Evolutionary conservation across 2,888 invertebrate species (phyloP).

Genomic region (Colostygia pectinataria): DNA sequence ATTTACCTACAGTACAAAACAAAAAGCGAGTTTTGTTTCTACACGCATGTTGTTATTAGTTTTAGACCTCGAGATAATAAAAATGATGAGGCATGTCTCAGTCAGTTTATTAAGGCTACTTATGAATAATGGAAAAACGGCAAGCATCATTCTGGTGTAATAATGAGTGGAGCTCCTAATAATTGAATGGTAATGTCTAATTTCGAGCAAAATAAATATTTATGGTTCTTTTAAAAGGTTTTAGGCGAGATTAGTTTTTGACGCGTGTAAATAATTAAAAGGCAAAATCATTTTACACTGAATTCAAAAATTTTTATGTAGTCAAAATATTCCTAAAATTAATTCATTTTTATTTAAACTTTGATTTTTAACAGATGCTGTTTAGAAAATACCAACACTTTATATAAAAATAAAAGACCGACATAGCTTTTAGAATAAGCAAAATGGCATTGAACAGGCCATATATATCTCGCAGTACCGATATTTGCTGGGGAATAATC

Average conservation of each 20-base stretch:
- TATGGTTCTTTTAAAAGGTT: slow-evolving; percentile 17
- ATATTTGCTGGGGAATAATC: too few species aligned
- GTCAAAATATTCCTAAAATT: too few species aligned
- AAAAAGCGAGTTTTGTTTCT: slow-evolving; percentile 7
- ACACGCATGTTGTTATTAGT: slow-evolving; percentile 1
- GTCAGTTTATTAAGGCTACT: slow-evolving; percentile 33
- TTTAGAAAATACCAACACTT: too few species aligned
- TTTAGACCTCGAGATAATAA: slow-evolving; percentile 24
- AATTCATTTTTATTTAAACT: too few species aligned
- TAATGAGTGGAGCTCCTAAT: slow-evolving; percentile 26
- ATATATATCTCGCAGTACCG: too few species aligned
- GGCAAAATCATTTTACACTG: neutral
- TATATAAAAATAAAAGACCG: too few species aligned
- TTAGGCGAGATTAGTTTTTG: slow-evolving; percentile 3
- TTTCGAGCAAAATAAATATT: slow-evolving; percentile 26
- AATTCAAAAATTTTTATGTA: too few species aligned
- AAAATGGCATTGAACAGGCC: too few species aligned
- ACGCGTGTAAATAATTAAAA: slow-evolving; percentile 3
- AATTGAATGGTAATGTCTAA: slow-evolving; percentile 29
- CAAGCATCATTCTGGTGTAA: slow-evolving; percentile 32
- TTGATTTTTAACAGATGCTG: too few species aligned
- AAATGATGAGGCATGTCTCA: slow-evolving; percentile 34
- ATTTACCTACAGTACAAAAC: too few species aligned
- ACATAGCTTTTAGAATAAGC: too few species aligned
- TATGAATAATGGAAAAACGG: slow-evolving; percentile 39